These are phyloP conservation scores for Myopa tessellatipennis DNA, from an alignment of 2,888 invertebrate species.

Conservation along the genomic window DNA sequence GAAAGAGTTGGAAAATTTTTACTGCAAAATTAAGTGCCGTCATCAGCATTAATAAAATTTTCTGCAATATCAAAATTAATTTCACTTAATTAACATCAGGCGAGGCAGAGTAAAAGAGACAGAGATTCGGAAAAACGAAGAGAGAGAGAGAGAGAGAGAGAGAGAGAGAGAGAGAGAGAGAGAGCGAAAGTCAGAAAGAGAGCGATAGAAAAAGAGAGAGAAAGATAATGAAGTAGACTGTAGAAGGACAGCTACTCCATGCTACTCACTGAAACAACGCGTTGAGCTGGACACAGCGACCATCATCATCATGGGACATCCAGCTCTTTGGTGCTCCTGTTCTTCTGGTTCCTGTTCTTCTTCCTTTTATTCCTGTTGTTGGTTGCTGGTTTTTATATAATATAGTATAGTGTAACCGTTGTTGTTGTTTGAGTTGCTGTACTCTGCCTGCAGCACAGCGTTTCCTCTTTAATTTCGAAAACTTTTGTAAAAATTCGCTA, in stretches of 20 bases:
- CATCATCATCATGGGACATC: too few relatives aligned
- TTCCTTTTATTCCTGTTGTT: neutral
- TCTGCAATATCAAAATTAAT: conserved; percentile 35
- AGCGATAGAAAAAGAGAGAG: too few relatives aligned
- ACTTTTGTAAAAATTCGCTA: conserved; percentile 9
- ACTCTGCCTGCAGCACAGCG: neutral
- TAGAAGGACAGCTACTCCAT: too few relatives aligned
- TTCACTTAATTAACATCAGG: conserved; percentile 22
- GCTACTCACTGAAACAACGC: too few relatives aligned
- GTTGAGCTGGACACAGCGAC: neutral
- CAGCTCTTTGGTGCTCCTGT: too few relatives aligned
- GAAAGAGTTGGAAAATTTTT: neutral
- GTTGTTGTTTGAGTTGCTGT: conserved; percentile 38
- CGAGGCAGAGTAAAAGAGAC: neutral
- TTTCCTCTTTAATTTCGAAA: conserved; percentile 20
- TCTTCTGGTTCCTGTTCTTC: neutral
- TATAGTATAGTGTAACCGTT: conserved; percentile 47
- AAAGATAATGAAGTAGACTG: too few relatives aligned
- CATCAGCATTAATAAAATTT: conserved; percentile 38
- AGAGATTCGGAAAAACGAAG: neutral
- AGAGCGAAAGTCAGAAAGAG: too few relatives aligned
- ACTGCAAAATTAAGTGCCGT: conserved; percentile 24
- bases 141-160: too few relatives aligned
- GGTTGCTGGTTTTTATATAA: conserved; percentile 42
- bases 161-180: neutral